These are phyloP conservation scores for Argyra leucocephala DNA, from an alignment of 2,888 invertebrate species.

Conservation along the genomic window DNA sequence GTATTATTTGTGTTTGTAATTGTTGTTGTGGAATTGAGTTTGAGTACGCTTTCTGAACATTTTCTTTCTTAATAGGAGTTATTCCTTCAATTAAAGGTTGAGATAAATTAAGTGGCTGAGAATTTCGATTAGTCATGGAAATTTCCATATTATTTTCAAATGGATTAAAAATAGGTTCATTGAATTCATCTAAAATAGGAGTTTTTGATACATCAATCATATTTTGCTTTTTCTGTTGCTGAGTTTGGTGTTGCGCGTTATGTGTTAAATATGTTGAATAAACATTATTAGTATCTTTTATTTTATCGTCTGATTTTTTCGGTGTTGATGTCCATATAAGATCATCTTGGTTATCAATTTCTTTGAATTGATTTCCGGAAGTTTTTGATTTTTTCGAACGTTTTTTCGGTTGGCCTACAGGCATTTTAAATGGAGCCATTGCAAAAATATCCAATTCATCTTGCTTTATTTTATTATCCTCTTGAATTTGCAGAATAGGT, in stretches of 20 bases:
- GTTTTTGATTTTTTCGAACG: conserved; percentile 26
- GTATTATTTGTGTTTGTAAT: conserved; percentile 13
- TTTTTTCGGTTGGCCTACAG: conserved; percentile 29
- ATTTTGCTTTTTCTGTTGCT: conserved; percentile 20
- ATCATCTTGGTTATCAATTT: conserved; percentile 10
- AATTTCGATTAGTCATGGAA: neutral
- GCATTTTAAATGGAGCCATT: conserved; percentile 54
- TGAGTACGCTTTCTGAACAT: conserved; percentile 21
- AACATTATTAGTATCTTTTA: conserved; percentile 21
- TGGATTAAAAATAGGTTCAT: conserved; percentile 42
- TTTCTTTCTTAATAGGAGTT: conserved; percentile 15
- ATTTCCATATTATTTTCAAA: neutral
- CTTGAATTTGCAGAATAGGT: neutral
- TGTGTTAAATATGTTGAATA: conserved; percentile 27
- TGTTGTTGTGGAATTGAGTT: conserved; percentile 19
- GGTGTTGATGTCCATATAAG: conserved; percentile 42
- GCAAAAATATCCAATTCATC: conserved; percentile 53
- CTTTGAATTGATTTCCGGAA: conserved; percentile 17
- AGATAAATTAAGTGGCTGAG: neutral
- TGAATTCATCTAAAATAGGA: conserved; percentile 36
- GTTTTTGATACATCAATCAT: conserved; percentile 19
- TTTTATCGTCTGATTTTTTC: conserved; percentile 23
- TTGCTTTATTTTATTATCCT: neutral
- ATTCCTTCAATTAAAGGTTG: conserved; percentile 28
- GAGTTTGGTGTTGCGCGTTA: conserved; percentile 17